Evolutionary conservation across 1,140 invertebrate species (phyloP).

Genomic region (Scaptomyza graminum): DNA sequence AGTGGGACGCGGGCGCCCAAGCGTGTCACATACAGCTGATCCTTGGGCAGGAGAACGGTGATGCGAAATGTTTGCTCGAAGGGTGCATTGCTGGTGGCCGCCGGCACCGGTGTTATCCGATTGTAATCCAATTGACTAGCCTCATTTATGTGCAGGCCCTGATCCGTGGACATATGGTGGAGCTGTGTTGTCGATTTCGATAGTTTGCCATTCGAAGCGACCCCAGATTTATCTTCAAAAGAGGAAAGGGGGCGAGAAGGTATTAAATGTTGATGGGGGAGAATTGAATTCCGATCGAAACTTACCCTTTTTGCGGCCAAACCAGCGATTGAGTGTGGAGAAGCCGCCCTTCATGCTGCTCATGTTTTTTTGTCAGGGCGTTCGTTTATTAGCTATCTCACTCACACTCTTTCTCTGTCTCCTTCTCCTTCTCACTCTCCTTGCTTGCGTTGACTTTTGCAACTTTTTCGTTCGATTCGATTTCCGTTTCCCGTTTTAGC

Average conservation of each 20-base stretch:
- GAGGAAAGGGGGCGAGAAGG: not conserved
- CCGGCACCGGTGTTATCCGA: conserved; percentile 80
- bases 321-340: conserved; percentile 82
- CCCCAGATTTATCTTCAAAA: conserved; percentile 54
- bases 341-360: conserved; percentile 83
- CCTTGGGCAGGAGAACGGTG: conserved; percentile 91
- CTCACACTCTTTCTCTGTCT: conserved; percentile 14
- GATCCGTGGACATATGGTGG: conserved; percentile 69
- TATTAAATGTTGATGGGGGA: not conserved
- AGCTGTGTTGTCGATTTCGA: conserved; percentile 83
- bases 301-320: conserved; percentile 82
- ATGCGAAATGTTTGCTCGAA: conserved; percentile 84
- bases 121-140: conserved; percentile 83
- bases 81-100: conserved; percentile 79
- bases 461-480: not conserved
- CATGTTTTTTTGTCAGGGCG: conserved; percentile 68
- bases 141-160: conserved; percentile 74
- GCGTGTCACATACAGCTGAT: conserved; percentile 88
- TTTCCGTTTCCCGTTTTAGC: not conserved
- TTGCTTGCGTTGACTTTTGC: no score
- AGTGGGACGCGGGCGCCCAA: conserved; percentile 86
- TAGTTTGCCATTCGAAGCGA: conserved; percentile 71
- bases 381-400: conserved; percentile 18
- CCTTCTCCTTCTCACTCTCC: not conserved
- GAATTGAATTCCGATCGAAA: not conserved